Conservation (phyloP, 2,113 vertebrate genomes). For the Myanophis thanlyinensis region DNA sequence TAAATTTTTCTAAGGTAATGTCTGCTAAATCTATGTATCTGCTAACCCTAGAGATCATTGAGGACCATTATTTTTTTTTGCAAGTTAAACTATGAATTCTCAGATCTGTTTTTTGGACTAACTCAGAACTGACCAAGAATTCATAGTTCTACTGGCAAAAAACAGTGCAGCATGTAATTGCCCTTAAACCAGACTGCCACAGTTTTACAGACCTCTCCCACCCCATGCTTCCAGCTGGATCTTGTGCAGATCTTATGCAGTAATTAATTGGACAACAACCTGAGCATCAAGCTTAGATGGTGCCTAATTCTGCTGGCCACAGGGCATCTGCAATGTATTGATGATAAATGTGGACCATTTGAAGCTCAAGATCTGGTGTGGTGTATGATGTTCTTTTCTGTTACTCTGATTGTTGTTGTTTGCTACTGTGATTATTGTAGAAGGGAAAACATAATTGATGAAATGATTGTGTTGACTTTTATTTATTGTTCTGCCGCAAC, state of each 20-base stretch:
- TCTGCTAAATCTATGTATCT: neutral
- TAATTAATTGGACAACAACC: neutral
- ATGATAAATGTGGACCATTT: neutral
- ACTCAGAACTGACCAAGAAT: neutral
- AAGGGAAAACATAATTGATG: neutral
- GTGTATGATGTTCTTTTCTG: neutral
- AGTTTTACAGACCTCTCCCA: neutral
- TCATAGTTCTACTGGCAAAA: neutral
- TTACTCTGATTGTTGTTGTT: neutral
- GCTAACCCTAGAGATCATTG: neutral
- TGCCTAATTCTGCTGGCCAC: neutral
- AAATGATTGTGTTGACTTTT: neutral
- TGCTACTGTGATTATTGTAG: neutral
- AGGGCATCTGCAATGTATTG: neutral
- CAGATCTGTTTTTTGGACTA: neutral
- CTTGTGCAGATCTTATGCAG: neutral
- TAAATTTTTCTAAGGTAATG: neutral
- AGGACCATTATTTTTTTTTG: neutral
- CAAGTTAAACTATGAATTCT: neutral
- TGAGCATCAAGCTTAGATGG: neutral
- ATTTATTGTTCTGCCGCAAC: neutral
- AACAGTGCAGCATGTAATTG: neutral
- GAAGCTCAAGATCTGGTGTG: neutral
- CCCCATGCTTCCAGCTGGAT: neutral
- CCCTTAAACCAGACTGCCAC: neutral